Evolutionary conservation across 2,888 invertebrate genomes (phyloP).

Genomic region (Apeira syringaria): DNA sequence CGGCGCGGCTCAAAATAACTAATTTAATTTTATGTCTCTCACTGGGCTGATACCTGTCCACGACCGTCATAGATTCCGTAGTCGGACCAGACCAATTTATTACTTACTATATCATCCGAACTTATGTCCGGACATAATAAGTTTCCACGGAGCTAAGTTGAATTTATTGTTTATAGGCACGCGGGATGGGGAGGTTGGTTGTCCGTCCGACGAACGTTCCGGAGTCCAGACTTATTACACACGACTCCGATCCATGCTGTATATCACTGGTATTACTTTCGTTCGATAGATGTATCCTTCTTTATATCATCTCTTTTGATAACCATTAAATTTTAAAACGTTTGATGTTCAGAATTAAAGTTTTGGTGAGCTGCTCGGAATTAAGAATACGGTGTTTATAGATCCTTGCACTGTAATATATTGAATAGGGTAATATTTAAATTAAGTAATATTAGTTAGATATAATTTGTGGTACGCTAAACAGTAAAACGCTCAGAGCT

Average conservation of each 20-base stretch:
- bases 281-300: constrained; percentile 3
- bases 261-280: constrained; percentile 9
- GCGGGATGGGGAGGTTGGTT: constrained; percentile 17
- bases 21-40: constrained; percentile 37
- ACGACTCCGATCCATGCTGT: constrained; percentile 12
- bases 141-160: constrained; percentile 37
- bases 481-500: too few relatives aligned
- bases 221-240: constrained; percentile 13
- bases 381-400: too few relatives aligned
- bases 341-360: too few relatives aligned
- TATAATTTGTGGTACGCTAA: too few relatives aligned
- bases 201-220: constrained; percentile 8
- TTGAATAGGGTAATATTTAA: too few relatives aligned
- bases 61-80: constrained; percentile 64
- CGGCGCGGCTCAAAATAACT: constrained; percentile 33
- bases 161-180: constrained; percentile 40
- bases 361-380: too few relatives aligned
- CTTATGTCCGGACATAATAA: constrained; percentile 42
- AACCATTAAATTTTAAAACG: too few relatives aligned
- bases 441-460: too few relatives aligned
- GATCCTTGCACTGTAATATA: too few relatives aligned
- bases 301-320: constrained; percentile 6
- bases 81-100: constrained; percentile 63
- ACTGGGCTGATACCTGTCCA: constrained; percentile 50
- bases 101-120: constrained; percentile 63